Conservation (phyloP, 2,113 vertebrate genomes). For the Tachuris rubrigastra region DNA sequence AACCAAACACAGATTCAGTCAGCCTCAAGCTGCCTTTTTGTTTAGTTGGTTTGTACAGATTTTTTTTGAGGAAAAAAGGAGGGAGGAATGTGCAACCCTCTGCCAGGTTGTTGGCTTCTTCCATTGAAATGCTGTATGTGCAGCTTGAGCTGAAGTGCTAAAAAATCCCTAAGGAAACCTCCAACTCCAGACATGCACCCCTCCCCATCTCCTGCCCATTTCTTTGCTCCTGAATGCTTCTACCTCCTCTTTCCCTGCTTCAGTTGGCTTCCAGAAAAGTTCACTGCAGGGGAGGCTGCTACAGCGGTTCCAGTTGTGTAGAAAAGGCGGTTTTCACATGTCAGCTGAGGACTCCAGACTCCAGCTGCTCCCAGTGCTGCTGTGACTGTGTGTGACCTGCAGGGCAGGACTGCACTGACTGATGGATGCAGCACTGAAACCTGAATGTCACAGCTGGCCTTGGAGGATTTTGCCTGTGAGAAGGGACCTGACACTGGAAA, state of each 20-base stretch:
- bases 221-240: not conserved
- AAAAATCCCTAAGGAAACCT: not conserved
- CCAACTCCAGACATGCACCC: not conserved
- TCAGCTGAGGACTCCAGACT: not conserved
- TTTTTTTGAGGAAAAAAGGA: not conserved
- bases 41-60: not conserved
- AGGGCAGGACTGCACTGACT: too few species aligned
- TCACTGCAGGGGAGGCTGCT: not conserved
- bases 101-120: not conserved
- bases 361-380: not conserved
- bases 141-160: not conserved
- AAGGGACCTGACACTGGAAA: not conserved
- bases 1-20: not conserved
- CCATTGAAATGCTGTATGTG: not conserved
- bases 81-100: not conserved
- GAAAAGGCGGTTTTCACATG: not conserved
- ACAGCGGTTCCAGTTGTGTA: not conserved
- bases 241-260: not conserved
- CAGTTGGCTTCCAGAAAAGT: not conserved
- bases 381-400: fast-evolving
- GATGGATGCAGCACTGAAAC: not conserved
- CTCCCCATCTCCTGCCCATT: fast-evolving
- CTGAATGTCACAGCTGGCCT: not conserved
- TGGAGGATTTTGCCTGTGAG: not conserved
- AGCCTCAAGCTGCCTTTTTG: not conserved